A percentile compares a stretch with the other conserved stretches of the same genome.
phyloP scores from a whole-genome alignment of 2,888 invertebrate species.

The Zaprionus lineosus region DNA sequence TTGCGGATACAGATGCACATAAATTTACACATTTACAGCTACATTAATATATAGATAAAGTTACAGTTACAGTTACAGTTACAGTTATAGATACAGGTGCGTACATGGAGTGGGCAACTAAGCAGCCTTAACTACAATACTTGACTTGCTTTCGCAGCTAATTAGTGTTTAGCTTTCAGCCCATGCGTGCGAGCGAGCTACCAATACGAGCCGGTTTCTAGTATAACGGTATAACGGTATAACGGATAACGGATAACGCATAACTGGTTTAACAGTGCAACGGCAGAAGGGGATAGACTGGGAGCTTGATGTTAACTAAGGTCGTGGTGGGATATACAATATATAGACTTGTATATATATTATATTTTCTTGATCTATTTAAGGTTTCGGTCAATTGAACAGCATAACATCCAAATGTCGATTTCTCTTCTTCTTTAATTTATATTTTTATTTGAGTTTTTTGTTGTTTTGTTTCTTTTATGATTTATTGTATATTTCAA shows the following conservation, averaged over 20 bases:
- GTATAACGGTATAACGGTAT: constrained; percentile 25
- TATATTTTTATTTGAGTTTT: constrained; percentile 9
- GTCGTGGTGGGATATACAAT: constrained; percentile 20
- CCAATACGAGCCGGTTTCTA: constrained; percentile 31
- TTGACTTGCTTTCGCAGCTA: too few species aligned
- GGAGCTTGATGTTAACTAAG: constrained; percentile 25
- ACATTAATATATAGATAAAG: constrained; percentile 12
- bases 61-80: not conserved
- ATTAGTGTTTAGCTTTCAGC: constrained; percentile 16
- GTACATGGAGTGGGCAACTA: constrained; percentile 1
- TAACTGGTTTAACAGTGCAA: constrained; percentile 15
- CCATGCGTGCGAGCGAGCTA: constrained; percentile 56
- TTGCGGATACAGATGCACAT: constrained; percentile 5
- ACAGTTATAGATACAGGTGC: not conserved
- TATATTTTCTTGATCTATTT: constrained; percentile 20
- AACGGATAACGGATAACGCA: too few species aligned
- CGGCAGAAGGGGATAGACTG: not conserved
- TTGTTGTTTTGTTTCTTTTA: constrained; percentile 18
- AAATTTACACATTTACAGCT: constrained; percentile 11
- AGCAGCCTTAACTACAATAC: too few species aligned
- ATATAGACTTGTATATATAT: not conserved
- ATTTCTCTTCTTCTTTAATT: constrained; percentile 65
- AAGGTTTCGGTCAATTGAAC: constrained; percentile 71
- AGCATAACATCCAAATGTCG: constrained; percentile 83
- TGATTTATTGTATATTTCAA: constrained; percentile 10